Conservation (phyloP, 2,113 vertebrate genomes). For the Trichechus manatus region DNA sequence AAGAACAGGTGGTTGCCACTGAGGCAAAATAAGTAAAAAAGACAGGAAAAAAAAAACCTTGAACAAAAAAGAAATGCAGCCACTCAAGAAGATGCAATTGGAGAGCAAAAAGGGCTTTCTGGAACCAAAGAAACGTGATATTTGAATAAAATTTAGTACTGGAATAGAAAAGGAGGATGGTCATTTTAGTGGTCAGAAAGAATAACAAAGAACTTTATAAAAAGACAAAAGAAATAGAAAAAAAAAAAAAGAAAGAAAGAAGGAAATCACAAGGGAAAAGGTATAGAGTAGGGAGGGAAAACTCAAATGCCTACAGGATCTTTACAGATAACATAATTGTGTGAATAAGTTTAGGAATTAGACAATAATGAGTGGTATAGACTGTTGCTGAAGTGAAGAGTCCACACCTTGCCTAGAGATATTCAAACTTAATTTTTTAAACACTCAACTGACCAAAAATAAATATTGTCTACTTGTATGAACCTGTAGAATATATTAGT, state of each 20-base stretch:
- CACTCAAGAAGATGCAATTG: background rate
- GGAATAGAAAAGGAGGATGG: background rate
- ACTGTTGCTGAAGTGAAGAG: background rate
- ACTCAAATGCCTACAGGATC: background rate
- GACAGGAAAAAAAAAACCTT: background rate
- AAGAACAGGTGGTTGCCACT: background rate
- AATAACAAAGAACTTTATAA: background rate
- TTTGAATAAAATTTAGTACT: slow-evolving; percentile 35
- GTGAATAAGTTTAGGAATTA: background rate
- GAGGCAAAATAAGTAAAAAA: background rate
- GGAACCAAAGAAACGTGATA: background rate
- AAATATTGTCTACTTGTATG: background rate
- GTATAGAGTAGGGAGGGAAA: background rate
- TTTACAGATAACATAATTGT: background rate
- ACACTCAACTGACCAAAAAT: background rate
- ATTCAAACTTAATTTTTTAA: background rate
- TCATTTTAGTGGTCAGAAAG: background rate
- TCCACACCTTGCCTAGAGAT: background rate
- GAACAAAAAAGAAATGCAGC: background rate
- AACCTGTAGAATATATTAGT: background rate
- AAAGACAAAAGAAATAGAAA: background rate
- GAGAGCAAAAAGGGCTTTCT: background rate
- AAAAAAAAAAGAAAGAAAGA: no score
- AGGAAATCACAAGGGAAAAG: background rate
- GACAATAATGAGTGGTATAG: background rate